Evolutionary conservation across 2,888 invertebrate species (phyloP).

Genomic region (Tortricodes alternella): DNA sequence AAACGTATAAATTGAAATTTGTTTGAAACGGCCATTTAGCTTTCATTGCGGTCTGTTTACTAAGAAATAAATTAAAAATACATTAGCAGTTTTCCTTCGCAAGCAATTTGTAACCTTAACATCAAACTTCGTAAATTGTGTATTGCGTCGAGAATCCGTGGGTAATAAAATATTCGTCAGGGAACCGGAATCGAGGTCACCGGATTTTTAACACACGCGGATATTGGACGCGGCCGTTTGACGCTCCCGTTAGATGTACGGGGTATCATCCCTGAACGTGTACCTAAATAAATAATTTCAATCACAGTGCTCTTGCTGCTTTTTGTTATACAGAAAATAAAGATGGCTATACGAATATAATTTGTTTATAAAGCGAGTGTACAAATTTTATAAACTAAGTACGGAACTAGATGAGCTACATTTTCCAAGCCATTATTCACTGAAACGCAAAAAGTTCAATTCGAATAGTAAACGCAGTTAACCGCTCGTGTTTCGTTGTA

Average conservation of each 20-base stretch:
- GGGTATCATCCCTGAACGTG: slow-evolving; percentile 19
- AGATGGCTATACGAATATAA: not conserved
- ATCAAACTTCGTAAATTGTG: slow-evolving; percentile 24
- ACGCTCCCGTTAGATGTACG: not conserved
- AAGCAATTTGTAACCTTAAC: slow-evolving; percentile 20
- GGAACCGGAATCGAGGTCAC: slow-evolving; percentile 9
- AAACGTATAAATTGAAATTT: slow-evolving; percentile 16
- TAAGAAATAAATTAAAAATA: slow-evolving; percentile 26
- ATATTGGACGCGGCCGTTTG: slow-evolving; percentile 3
- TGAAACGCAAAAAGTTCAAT: slow-evolving; percentile 45
- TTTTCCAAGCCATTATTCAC: slow-evolving; percentile 36
- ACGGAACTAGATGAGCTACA: slow-evolving; percentile 22
- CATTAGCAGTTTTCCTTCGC: slow-evolving; percentile 19
- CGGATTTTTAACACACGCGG: slow-evolving; percentile 16
- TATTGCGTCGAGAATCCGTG: slow-evolving; percentile 3
- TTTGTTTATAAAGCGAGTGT: too few species aligned
- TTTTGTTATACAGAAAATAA: slow-evolving; percentile 2
- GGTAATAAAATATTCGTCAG: slow-evolving; percentile 25
- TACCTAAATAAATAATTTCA: slow-evolving; percentile 26
- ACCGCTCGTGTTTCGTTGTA: slow-evolving; percentile 44
- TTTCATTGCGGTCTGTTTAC: slow-evolving; percentile 24
- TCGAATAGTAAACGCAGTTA: slow-evolving; percentile 47
- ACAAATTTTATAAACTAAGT: not conserved
- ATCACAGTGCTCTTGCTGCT: slow-evolving; percentile 11
- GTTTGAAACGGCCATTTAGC: slow-evolving; percentile 18